Base-by-base conservation (phyloP, 2,113 vertebrate species). In the Periophthalmodon schlosseri region DNA sequence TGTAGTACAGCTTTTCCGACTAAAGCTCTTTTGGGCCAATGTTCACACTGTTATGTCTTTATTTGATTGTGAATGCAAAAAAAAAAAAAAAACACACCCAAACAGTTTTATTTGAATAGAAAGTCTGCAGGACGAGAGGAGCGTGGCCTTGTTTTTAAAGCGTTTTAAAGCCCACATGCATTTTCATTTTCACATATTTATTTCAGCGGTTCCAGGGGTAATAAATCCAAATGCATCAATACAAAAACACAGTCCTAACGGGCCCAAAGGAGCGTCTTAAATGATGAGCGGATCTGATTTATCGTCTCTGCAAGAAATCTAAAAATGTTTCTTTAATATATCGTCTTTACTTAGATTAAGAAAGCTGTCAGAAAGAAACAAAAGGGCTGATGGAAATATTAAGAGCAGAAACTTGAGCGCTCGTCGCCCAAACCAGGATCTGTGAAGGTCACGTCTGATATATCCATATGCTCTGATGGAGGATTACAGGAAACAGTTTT, bases 121-220 rank as follows among this genome's bases (percentile, higher is more conserved):
- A 64, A 24, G 16, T 61, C 4, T 63, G 54, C 50, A 33, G 49
- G 47, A 68, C 16, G 57, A 68, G 2, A 34, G 24, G 36, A 20
- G 11, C 34, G 47, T 63, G 14, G 21, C 68, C 15, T 23, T 64
- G 5, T 28, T 36, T 60, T 39, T 18, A 33, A 61, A 33, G 21
- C 24, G 56, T 69, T 58, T 68, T 61, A 28, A 28, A 28, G 49
- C 33, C 21, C 0, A 39, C n/a, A 72, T 61, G 20, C 1, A 50
- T 54, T 75, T 68, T 61, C 72, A 56, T n/a, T 56, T 56, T 56
- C 52, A 56, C n/a, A n/a, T 15, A 54, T 56, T 56, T 56, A 56
- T 56, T 56, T 56, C 6, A 56, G 52, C 7, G 3, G 52, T 52
- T 52, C 20, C 16, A 52, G 49, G 39, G 49, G 16, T 52, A 16